Evolutionary conservation across 2,797 vertebrate species (phyloP).

Genomic region (Chelon auratus): DNA sequence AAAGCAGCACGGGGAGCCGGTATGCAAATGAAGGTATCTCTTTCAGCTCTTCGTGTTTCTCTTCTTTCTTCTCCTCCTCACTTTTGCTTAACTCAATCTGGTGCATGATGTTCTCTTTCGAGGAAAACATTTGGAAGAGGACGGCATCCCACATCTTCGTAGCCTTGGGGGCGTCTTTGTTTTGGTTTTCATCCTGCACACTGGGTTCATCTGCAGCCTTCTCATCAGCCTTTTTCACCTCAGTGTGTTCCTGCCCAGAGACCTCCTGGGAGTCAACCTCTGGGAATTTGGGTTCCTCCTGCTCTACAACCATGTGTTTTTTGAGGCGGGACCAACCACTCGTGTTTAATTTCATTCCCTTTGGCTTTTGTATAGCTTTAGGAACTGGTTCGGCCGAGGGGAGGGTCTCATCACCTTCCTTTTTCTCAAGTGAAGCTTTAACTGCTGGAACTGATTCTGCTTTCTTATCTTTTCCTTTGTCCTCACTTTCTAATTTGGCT

Average conservation of each 20-base stretch:
- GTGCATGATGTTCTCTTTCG: conserved; percentile 84
- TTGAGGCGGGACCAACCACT: conserved; percentile 93
- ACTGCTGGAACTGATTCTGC: conserved; percentile 20
- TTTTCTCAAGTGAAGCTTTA: conserved; percentile 47
- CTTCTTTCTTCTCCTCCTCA: conserved; percentile 58
- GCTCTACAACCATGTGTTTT: conserved; percentile 91
- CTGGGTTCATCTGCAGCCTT: neutral
- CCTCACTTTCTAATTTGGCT: conserved; percentile 34
- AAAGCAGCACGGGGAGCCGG: conserved; percentile 90
- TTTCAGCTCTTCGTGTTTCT: conserved; percentile 29
- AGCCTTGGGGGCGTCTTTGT: conserved; percentile 79
- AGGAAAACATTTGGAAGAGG: conserved; percentile 91
- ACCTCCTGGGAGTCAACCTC: conserved; percentile 60
- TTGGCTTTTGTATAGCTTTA: conserved; percentile 79
- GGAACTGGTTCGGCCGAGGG: conserved; percentile 70
- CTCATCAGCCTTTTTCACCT: conserved; percentile 44
- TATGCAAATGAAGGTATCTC: conserved; percentile 78
- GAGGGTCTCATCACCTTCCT: conserved; percentile 34
- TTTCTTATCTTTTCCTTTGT: conserved; percentile 49
- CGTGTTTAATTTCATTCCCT: conserved; percentile 75
- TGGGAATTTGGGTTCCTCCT: conserved; percentile 83
- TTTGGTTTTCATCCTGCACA: conserved; percentile 33
- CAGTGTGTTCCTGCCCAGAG: conserved; percentile 42
- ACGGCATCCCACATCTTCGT: conserved; percentile 94
- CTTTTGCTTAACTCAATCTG: conserved; percentile 81